phyloP scores from a whole-genome alignment of 2,888 invertebrate species.

The Carterocephalus palaemon region DNA sequence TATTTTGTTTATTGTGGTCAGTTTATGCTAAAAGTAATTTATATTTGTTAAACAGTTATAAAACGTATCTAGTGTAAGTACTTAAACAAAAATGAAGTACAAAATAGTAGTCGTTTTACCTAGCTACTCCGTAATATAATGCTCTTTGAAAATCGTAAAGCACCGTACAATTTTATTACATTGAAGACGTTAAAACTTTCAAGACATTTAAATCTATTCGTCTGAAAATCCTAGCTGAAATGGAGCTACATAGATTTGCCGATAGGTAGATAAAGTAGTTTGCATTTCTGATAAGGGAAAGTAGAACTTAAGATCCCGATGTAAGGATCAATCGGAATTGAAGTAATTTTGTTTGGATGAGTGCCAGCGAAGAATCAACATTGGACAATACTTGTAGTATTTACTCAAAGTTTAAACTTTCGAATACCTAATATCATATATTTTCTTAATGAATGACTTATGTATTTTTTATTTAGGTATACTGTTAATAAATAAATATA shows the following conservation, averaged over 20 bases:
- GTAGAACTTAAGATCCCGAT: conserved; percentile 3
- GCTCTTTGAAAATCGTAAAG: conserved; percentile 10
- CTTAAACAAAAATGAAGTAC: no score
- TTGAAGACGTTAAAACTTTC: conserved; percentile 36
- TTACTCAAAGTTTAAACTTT: no score
- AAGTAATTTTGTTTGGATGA: conserved; percentile 29
- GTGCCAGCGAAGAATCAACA: conserved; percentile 42
- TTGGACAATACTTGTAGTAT: conserved; percentile 50
- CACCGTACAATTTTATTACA: conserved; percentile 34
- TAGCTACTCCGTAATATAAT: no score
- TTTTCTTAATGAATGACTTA: no score
- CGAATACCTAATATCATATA: no score
- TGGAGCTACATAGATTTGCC: conserved; percentile 21
- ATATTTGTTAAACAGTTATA: no score
- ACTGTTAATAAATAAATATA: no score
- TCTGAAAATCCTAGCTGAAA: conserved; percentile 41
- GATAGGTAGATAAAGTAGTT: background rate
- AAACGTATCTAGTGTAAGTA: no score
- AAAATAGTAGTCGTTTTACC: no score
- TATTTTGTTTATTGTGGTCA: no score
- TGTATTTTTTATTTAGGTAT: no score
- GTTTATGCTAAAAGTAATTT: no score
- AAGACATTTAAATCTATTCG: conserved; percentile 46
- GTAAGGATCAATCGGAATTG: conserved; percentile 1
- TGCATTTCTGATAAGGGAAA: conserved; percentile 1